Conservation (phyloP, 2,888 invertebrate genomes). For the Drosophila falleni region DNA sequence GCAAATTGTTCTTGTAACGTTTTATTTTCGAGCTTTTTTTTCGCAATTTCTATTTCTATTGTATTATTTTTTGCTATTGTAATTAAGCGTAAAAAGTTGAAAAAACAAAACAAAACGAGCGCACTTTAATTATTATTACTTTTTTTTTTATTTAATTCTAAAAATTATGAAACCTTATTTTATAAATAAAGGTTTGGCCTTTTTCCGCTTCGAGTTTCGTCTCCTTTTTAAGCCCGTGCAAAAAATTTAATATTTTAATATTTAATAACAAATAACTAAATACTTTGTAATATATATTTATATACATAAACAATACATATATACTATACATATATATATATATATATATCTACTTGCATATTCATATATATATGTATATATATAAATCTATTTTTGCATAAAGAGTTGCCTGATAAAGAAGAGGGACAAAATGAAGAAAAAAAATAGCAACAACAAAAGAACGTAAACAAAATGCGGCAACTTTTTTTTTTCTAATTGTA, state of each 20-base stretch:
- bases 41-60: slow-evolving; percentile 34
- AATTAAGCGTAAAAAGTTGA: slow-evolving; percentile 51
- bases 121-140: slow-evolving; percentile 28
- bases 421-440: slow-evolving; percentile 39
- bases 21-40: slow-evolving; percentile 53
- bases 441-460: slow-evolving; percentile 9
- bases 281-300: slow-evolving; percentile 65
- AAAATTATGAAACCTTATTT: slow-evolving; percentile 81
- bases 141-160: slow-evolving; percentile 52
- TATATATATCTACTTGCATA: slow-evolving; percentile 49
- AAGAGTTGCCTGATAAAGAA: slow-evolving; percentile 62
- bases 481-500: slow-evolving; percentile 64
- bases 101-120: slow-evolving; percentile 14
- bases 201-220: slow-evolving; percentile 38
- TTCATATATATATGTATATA: slow-evolving; percentile 30
- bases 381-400: slow-evolving; percentile 69
- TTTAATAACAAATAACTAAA: slow-evolving; percentile 43
- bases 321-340: slow-evolving; percentile 38
- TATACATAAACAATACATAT: slow-evolving; percentile 38
- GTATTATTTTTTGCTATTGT: slow-evolving; percentile 62
- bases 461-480: slow-evolving; percentile 34
- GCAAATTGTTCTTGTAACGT: slow-evolving; percentile 51
- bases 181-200: slow-evolving; percentile 83
- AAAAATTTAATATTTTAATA: slow-evolving; percentile 49
- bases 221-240: slow-evolving; percentile 39